These are phyloP conservation scores for Thymallus thymallus DNA, from an alignment of 2,113 vertebrate genomes.

Conservation along the genomic window DNA sequence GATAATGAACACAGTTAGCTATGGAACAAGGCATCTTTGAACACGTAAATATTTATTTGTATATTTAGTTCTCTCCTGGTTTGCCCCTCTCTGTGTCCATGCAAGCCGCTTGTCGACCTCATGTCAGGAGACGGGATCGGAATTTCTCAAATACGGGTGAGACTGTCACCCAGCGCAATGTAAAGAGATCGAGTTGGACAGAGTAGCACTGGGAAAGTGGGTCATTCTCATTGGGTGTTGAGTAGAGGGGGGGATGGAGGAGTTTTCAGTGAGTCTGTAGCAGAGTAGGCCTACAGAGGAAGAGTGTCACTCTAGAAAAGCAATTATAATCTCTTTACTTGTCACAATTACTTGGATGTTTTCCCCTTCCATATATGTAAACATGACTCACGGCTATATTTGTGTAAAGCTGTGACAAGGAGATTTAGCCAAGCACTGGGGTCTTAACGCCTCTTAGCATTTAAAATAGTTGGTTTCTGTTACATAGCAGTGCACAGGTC, in stretches of 20 bases:
- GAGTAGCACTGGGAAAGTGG: conserved; percentile 35
- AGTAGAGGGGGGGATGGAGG: background rate
- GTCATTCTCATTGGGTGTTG: conserved; percentile 30
- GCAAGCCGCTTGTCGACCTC: background rate
- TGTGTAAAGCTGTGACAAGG: background rate
- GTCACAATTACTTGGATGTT: conserved; percentile 6
- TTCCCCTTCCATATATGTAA: background rate
- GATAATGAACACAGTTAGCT: background rate
- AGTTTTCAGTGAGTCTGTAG: conserved; percentile 6
- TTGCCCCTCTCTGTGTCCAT: background rate
- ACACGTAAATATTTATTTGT: background rate
- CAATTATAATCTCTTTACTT: conserved; percentile 29
- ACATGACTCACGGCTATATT: conserved; percentile 14
- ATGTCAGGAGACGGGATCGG: conserved; percentile 13
- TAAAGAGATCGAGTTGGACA: conserved; percentile 40
- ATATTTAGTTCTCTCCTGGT: background rate
- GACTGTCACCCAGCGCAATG: conserved; percentile 38
- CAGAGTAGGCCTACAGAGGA: conserved; percentile 8
- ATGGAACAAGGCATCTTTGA: background rate
- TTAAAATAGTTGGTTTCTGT: background rate
- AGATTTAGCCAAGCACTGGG: conserved; percentile 5
- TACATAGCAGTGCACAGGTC: background rate
- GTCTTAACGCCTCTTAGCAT: background rate
- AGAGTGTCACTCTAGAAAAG: conserved; percentile 24
- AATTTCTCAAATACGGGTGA: conserved; percentile 33